Evolutionary conservation across 2,797 vertebrate genomes (phyloP), one percentile per base, ranked within the genome.

Genomic region (Syncerus caffer): DNA sequence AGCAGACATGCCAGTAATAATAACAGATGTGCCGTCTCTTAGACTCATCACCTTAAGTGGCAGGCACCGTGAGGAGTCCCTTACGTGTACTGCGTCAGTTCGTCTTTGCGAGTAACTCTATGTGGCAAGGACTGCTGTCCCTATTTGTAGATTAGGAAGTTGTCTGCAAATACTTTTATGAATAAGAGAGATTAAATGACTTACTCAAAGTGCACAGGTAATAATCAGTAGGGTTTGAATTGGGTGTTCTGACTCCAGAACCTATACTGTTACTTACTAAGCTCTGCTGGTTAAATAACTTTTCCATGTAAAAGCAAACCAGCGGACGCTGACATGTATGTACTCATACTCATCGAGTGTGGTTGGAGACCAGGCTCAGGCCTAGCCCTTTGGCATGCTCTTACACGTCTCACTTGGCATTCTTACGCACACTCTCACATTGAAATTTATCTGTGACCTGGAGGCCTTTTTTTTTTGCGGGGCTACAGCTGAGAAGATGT

Each of bases 171-270:
- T 90, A 55, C 64, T 74, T 74, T 90, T 60, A 42, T 50, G 82
- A 7, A 38, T 76, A 55, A 90, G 31, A 62, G 45, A 42, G 10
- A 67, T 85, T 80, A 79, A 85, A 21, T 71, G 42, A 53, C 47
- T 85, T 92, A 29, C 34, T 78, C 67, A 80, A 31, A 85, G 23
- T 71, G 10, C 51, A 78, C 38, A 58, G 71, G 45, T 90, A 74
- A 19, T 50, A 74, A 76, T 50, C 38, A 12, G 6, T 80, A 79
- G 27, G 7, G 14, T 86, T 95, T 89, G 45, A 85, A 57, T 95
- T 62, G 64, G 17, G 16, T 85, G 3, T 97, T 92, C 78, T 85
- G 16, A 85, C 12, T 85, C 58, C 62, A 58, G 58, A 76, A 47
- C 62, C 42, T 83, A 11, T 42, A 50, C 19, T 23, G 64, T 58